Percentiles rank a stretch among this genome's conserved stretches.
Evolutionary conservation across 30 jellyfish, hydroid and myxozoan species (phyloP).

Genomic region (Aurelia sp.): DNA sequence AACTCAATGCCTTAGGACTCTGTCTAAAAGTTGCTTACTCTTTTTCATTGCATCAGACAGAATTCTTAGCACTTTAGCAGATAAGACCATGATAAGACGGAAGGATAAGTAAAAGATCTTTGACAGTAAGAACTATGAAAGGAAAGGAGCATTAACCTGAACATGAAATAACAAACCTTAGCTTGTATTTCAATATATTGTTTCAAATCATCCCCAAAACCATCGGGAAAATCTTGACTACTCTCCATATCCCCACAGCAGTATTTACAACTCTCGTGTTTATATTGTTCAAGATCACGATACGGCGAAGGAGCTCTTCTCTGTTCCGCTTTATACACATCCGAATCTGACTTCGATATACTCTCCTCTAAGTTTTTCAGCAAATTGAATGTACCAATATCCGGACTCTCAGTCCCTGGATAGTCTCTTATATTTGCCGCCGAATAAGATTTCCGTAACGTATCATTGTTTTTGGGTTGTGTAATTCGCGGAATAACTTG

Average conservation of each 20-base stretch:
- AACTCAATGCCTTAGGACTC: too few species aligned
- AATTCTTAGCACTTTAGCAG: too few species aligned
- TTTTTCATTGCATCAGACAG: too few species aligned
- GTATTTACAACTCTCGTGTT: constrained; percentile 62
- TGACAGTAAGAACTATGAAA: background rate
- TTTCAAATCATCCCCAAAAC: constrained; percentile 67
- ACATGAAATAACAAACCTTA: constrained; percentile 54
- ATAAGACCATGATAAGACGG: too few species aligned
- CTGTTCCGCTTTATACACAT: constrained; percentile 22
- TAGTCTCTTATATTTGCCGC: constrained; percentile 34
- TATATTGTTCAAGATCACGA: constrained; percentile 28
- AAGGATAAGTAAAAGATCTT: too few species aligned
- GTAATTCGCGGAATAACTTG: too few species aligned
- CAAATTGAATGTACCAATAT: constrained; percentile 10
- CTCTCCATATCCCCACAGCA: constrained; percentile 53
- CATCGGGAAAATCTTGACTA: constrained; percentile 37
- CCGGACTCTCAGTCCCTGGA: background rate
- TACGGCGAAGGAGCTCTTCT: constrained; percentile 25
- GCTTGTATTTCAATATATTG: constrained; percentile 90
- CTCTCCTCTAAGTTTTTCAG: constrained; percentile 33
- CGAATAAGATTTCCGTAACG: constrained; percentile 27
- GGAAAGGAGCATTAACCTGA: background rate
- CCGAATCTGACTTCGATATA: constrained; percentile 51
- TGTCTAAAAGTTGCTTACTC: too few species aligned
- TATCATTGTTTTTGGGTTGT: too few species aligned